Conservation (phyloP, 2,797 vertebrate genomes). For the Carapus acus region DNA sequence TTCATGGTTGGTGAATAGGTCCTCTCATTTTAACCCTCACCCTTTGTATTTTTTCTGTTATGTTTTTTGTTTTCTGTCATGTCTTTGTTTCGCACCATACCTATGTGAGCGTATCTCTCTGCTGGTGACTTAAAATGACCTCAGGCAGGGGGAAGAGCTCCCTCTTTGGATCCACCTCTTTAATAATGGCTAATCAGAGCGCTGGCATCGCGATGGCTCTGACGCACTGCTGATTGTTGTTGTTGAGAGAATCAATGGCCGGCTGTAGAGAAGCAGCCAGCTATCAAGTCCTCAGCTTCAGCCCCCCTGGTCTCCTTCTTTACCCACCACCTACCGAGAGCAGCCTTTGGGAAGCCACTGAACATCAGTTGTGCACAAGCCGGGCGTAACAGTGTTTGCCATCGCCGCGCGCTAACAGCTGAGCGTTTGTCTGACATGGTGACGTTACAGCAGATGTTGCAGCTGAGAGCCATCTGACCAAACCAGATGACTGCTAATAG, state of each 20-base stretch:
- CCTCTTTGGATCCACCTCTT: slow-evolving; percentile 23
- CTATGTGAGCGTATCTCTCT: too few relatives aligned
- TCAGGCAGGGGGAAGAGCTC: slow-evolving; percentile 21
- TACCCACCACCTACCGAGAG: slow-evolving; percentile 3
- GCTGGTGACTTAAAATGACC: slow-evolving; percentile 7
- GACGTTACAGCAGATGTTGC: slow-evolving; percentile 30
- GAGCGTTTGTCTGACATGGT: slow-evolving; percentile 41
- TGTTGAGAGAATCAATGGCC: slow-evolving; percentile 26
- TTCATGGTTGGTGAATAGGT: too few relatives aligned
- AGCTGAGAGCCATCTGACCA: slow-evolving; percentile 42
- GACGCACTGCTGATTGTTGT: slow-evolving; percentile 30
- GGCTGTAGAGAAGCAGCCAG: slow-evolving; percentile 24
- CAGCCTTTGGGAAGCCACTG: slow-evolving; percentile 26
- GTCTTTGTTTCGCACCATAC: too few relatives aligned
- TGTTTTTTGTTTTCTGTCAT: too few relatives aligned
- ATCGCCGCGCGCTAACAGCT: slow-evolving; percentile 31
- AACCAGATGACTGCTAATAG: slow-evolving; percentile 29
- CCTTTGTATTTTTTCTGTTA: too few relatives aligned
- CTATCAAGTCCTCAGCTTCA: slow-evolving; percentile 23
- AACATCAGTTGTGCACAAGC: slow-evolving; percentile 34
- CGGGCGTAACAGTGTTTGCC: slow-evolving; percentile 37
- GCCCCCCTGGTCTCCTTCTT: slow-evolving; percentile 10
- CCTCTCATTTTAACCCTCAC: too few relatives aligned
- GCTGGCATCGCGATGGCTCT: slow-evolving; percentile 21
- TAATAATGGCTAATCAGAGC: slow-evolving; percentile 38